phyloP scores from a whole-genome alignment of 2,888 invertebrate genomes.

The Gastrophysa polygoni region DNA sequence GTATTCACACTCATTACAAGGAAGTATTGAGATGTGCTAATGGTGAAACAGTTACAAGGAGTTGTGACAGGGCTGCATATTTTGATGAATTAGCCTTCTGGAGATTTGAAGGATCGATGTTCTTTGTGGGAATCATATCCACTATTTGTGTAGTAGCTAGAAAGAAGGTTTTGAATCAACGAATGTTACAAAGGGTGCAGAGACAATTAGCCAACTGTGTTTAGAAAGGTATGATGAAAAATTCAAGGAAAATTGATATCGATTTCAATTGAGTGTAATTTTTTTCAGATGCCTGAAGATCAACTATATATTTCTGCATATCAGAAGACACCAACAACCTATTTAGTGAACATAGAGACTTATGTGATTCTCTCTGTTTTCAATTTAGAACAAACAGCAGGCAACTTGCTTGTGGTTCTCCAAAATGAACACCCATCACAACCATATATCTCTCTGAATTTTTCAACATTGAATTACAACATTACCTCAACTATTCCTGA shows the following conservation, averaged over 20 bases:
- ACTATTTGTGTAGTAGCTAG: conserved; percentile 69
- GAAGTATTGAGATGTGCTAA: conserved; percentile 81
- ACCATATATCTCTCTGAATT: conserved; percentile 50
- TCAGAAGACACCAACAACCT: conserved; percentile 16
- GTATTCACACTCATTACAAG: conserved; percentile 82
- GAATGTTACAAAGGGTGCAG: conserved; percentile 71
- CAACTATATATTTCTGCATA: conserved; percentile 36
- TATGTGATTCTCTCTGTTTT: conserved; percentile 40
- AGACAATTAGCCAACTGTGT: conserved; percentile 72
- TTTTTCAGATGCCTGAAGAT: conserved; percentile 20
- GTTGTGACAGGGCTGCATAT: conserved; percentile 85
- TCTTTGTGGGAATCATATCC: conserved; percentile 69
- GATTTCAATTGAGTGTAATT: too few species aligned
- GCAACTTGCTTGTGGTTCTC: conserved; percentile 35
- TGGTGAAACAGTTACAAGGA: conserved; percentile 81
- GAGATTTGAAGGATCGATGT: conserved; percentile 78
- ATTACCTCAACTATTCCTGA: conserved; percentile 56
- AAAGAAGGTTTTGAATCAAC: conserved; percentile 69
- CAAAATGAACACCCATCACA: conserved; percentile 13
- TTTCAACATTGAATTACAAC: conserved; percentile 53
- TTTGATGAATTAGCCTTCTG: conserved; percentile 84
- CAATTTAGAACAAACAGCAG: conserved; percentile 32
- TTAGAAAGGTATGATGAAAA: conserved; percentile 45
- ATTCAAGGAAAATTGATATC: too few species aligned
- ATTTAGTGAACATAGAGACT: conserved; percentile 40